Base-by-base conservation (phyloP, 37 sponge, comb jelly and placozoan species). In the Lycopodina hypogea region DNA sequence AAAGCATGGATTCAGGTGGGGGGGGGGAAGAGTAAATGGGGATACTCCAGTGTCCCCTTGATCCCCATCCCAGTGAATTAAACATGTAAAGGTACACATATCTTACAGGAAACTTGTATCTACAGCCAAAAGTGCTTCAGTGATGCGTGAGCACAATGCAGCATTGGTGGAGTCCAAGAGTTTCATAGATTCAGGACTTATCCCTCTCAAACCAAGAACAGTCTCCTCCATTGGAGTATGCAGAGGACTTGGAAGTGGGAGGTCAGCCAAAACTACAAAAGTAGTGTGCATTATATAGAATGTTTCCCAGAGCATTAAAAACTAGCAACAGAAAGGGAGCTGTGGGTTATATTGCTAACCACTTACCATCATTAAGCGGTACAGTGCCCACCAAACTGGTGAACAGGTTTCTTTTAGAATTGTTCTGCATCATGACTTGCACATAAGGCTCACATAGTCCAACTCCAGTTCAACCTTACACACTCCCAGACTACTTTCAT, bases 61-160 rank as follows among this genome's bases (percentile, higher is more conserved):
- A n/a, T n/a, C n/a, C n/a, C n/a, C n/a, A n/a, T n/a, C n/a, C n/a
- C n/a, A n/a, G n/a, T n/a, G n/a, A n/a, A n/a, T n/a, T n/a, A n/a
- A n/a, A n/a, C n/a, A n/a, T n/a, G n/a, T n/a, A n/a, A n/a, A n/a
- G n/a, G n/a, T n/a, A n/a, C n/a, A n/a, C 48, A 45, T 45, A 9
- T 45, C 92, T 91, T 34, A 91, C 92, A 91, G 78, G 57, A 87
- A 91, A 56, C 72, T 72, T 34, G 70, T 64, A 69, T 91, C 81
- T 42, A 87, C 84, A 30, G 76, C 36, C 19, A 68, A 28, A 0
- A 91, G 68, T 22, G 84, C 78, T 19, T 76, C 53, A 21, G 75
- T 74, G 35, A 91, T 80, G 26, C 84, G 66, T 15, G 61, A 29
- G 24, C 68, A 74, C n/a, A 87, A 18, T 23, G 33, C 34, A 23